Evolutionary conservation across 2,113 vertebrate species (phyloP), one percentile per base, ranked within the genome.

Genomic region (Thymallus thymallus): DNA sequence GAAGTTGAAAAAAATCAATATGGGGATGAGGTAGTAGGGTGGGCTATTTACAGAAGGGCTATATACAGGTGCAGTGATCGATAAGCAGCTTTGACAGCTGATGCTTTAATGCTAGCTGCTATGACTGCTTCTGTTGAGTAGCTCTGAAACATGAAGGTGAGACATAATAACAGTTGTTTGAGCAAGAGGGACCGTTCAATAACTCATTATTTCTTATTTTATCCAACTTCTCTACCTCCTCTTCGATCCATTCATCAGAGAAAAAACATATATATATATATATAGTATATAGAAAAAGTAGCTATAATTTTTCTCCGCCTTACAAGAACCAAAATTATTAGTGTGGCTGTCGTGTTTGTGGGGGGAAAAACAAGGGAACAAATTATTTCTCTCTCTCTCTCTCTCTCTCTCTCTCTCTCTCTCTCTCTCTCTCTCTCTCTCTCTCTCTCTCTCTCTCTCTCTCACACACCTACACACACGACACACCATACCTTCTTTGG

Each of bases 191-290:
- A 30, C 6, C 4, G n/a, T 55, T 69, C 71, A 55, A 20, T 41
- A 55, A 22, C 41, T 41, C n/a, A 10, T 22, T 68, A 22, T 10
- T 22, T 20, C 48, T 45, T n/a, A 4, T 26, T 16, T 46, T 22
- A 56, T 58, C n/a, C 29, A 60, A 41, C 41, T 9, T 51, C 3
- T 64, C 13, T 63, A 13, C 22, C 23, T 55, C 5, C 24, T 18
- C 30, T 62, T 68, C 12, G 32, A 58, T 71, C 60, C 51, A 73
- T 73, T 56, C 16, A 68, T 30, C 23, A 68, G 61, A 46, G 14
- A 46, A 13, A 66, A 0, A 26, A 2, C 2, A 26, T 26, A 26
- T 26, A 2, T 26, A 26, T 26, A 26, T 26, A 26, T 26, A 26
- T 26, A 26, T 26, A 26, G n/a, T n/a, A n/a, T 26, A 26, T 26